Conservation (phyloP, 2,113 vertebrate species). For the Gallinago jamesoni region DNA sequence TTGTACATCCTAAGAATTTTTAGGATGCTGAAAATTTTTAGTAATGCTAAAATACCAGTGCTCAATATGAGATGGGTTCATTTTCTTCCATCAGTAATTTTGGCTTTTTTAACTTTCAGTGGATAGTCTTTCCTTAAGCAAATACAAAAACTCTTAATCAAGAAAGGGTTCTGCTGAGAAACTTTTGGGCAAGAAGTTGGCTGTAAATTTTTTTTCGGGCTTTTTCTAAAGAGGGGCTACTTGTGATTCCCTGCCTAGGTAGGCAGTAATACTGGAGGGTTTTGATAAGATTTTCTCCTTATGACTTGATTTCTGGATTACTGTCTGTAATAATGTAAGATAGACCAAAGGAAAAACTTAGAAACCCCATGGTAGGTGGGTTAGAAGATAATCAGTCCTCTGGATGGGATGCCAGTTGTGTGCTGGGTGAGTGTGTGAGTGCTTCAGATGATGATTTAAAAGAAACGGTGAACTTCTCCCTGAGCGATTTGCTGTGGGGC, state of each 20-base stretch:
- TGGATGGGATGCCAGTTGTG: rapidly evolving
- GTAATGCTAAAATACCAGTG: background rate
- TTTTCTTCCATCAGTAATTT: background rate
- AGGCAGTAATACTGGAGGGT: rapidly evolving
- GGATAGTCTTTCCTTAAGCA: background rate
- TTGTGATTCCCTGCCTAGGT: background rate
- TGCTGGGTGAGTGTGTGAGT: rapidly evolving
- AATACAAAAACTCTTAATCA: background rate
- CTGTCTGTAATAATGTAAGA: rapidly evolving
- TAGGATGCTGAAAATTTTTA: no score
- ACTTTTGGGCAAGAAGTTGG: background rate
- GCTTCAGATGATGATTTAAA: background rate
- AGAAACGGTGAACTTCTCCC: rapidly evolving
- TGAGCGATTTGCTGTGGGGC: rapidly evolving
- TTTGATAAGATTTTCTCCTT: background rate
- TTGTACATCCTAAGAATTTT: background rate
- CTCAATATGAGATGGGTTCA: background rate
- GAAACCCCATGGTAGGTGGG: rapidly evolving
- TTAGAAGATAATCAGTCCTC: rapidly evolving
- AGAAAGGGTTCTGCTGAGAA: background rate
- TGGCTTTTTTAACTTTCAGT: background rate
- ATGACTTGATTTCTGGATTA: background rate
- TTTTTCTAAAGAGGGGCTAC: background rate
- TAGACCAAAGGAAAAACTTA: background rate
- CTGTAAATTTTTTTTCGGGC: background rate